phyloP scores from a whole-genome alignment of 2,888 invertebrate genomes.

The Pandemis heparana region DNA sequence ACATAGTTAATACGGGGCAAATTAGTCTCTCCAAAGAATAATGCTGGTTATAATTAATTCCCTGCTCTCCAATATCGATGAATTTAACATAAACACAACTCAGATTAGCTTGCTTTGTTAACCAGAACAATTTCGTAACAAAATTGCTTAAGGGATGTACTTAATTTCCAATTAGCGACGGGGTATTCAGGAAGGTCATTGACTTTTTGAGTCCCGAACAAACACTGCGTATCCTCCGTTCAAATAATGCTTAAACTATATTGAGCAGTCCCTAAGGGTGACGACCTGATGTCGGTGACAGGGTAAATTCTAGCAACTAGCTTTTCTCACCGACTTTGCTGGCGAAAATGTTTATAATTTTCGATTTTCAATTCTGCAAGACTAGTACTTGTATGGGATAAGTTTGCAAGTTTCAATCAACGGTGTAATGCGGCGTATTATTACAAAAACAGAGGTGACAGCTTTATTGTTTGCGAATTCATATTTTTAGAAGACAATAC shows the following conservation, averaged over 20 bases:
- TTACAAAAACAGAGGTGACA: not conserved
- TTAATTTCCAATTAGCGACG: constrained; percentile 25
- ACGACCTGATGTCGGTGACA: constrained; percentile 21
- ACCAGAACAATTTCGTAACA: constrained; percentile 20
- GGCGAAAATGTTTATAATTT: not conserved
- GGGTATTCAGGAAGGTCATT: constrained; percentile 14
- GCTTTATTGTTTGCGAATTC: too few relatives aligned
- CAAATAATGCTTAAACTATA: constrained; percentile 13
- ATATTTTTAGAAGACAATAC: too few relatives aligned
- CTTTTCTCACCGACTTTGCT: not conserved
- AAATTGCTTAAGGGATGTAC: constrained; percentile 17
- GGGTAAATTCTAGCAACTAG: constrained; percentile 7
- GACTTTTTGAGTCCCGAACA: constrained; percentile 22
- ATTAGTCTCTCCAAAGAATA: too few relatives aligned
- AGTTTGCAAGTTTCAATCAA: not conserved
- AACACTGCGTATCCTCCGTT: constrained; percentile 20
- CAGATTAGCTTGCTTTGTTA: constrained; percentile 27
- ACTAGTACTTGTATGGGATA: not conserved
- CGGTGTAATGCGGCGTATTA: not conserved
- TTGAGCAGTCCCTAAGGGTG: constrained; percentile 1
- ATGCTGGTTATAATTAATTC: constrained; percentile 6
- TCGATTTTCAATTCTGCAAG: not conserved
- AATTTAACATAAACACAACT: constrained; percentile 9
- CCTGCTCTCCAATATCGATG: not conserved
- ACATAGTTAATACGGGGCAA: too few relatives aligned